Percentiles rank a stretch among this genome's conserved stretches.
phyloP scores from a whole-genome alignment of 2,113 vertebrate genomes.

The Pristiophorus japonicus region DNA sequence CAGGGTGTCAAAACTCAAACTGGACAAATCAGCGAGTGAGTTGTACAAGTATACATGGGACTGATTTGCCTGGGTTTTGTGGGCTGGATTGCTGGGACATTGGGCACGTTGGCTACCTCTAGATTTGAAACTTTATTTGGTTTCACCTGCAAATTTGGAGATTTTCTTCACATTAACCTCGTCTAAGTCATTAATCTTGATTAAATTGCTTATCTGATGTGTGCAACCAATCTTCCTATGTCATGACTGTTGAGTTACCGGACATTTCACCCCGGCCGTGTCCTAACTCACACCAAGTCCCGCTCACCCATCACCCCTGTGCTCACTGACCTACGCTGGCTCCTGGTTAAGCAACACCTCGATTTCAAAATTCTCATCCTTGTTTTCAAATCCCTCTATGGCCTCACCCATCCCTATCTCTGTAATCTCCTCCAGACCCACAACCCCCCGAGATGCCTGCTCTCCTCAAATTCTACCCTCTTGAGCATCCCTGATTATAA shows the following conservation, averaged over 20 bases:
- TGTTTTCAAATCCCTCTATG: too few relatives aligned
- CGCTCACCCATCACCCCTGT: too few relatives aligned
- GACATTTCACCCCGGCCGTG: neutral
- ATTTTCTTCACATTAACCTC: neutral
- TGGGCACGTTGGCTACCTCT: neutral
- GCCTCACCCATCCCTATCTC: too few relatives aligned
- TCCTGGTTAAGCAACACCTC: too few relatives aligned
- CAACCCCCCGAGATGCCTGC: too few relatives aligned
- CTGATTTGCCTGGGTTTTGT: neutral
- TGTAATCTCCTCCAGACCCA: too few relatives aligned
- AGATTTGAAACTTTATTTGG: neutral
- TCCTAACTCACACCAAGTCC: too few relatives aligned
- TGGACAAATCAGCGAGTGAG: neutral
- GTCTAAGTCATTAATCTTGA: neutral
- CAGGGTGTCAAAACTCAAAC: neutral
- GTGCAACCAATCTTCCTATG: neutral
- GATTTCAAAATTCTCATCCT: too few relatives aligned
- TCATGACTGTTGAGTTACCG: neutral
- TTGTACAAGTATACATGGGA: neutral
- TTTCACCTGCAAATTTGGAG: neutral
- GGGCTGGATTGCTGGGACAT: neutral
- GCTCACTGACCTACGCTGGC: too few relatives aligned
- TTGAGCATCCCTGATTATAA: too few relatives aligned
- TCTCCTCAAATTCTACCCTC: too few relatives aligned
- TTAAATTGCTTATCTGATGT: neutral